Evolutionary conservation across 2,113 vertebrate genomes (phyloP), one percentile per base, ranked within the genome.

Genomic region (Rhizomys pruinosus): DNA sequence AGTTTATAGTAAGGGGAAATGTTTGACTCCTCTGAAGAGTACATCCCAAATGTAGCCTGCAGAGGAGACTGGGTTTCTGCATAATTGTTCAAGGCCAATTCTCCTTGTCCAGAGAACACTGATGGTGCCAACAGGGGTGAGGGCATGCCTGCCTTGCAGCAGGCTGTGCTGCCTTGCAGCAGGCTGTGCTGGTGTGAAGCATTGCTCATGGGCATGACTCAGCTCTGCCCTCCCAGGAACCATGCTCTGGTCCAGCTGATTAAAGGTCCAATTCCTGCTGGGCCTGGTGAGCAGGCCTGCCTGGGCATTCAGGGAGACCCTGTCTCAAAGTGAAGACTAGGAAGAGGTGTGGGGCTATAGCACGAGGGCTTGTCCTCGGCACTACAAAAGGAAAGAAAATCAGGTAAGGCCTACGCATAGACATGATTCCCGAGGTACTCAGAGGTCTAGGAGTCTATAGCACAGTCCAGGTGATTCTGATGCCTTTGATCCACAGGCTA

Each of bases 351-450:
- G 13, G 13, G 7, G n/a, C 59, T 23, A 25, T 2, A 57, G 66
- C 3, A 42, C 34, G 55, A 55, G 47, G 23, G 27, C 55, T 69
- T 71, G 57, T 55, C 34, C 8, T 47, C n/a, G 39, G 34, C 82
- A 34, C 13, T 71, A 6, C 8, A 71, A 55, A 29, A 19, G 22
- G 47, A 34, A 8, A 7, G 0, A 0, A 2, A 8, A 3, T 17
- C 44, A 71, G n/a, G 57, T 39, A 20, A 37, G 34, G 90, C 23
- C 42, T 47, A 32, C 13, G 19, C 10, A 2, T 7, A 22, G 57
- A 86, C 20, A 25, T 44, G 80, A 87, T 5, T 74, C 47, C 17
- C 0, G 2, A 72, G 59, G 64, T 29, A 39, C 37, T 64, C 44
- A n/a, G 13, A 39, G 42, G 16, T 78, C 37, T 86, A 69, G 37